phyloP scores from a whole-genome alignment of 1,140 invertebrate species.

The Camponotus vicinus region DNA sequence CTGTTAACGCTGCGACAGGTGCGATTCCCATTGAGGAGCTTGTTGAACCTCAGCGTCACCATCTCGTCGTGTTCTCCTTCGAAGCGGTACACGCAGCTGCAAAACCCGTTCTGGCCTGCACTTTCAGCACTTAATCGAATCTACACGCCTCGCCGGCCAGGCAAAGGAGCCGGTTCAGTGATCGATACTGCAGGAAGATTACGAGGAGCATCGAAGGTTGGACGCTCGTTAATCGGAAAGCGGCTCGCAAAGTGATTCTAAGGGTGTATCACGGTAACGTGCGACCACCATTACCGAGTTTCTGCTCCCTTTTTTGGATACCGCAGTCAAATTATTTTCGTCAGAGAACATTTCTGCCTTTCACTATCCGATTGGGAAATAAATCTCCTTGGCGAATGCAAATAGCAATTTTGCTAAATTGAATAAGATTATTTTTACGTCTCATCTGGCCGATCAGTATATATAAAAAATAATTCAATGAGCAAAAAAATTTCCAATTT shows the following conservation, averaged over 20 bases:
- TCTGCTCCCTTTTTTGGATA: conserved; percentile 40
- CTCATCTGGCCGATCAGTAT: neutral
- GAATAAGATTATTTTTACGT: neutral
- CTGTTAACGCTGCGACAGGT: conserved; percentile 88
- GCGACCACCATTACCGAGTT: conserved; percentile 8
- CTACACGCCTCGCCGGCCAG: conserved; percentile 63
- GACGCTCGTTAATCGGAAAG: conserved; percentile 58
- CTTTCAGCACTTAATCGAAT: conserved; percentile 72
- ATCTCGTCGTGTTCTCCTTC: conserved; percentile 93
- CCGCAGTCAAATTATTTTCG: conserved; percentile 23
- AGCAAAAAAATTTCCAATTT: neutral
- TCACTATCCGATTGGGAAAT: conserved; percentile 20
- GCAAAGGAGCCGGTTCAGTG: conserved; percentile 64
- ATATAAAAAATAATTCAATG: neutral
- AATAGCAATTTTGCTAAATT: neutral
- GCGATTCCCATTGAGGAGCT: conserved; percentile 89
- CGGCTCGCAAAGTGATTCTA: conserved; percentile 57
- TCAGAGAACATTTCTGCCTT: conserved; percentile 21
- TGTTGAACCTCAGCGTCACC: conserved; percentile 89
- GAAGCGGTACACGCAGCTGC: conserved; percentile 94
- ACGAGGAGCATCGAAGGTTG: conserved; percentile 49
- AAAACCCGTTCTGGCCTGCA: conserved; percentile 79
- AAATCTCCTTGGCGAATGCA: conserved; percentile 14
- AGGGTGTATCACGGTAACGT: conserved; percentile 26
- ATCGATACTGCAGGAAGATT: conserved; percentile 66